These are phyloP conservation scores for Elaphurus davidianus DNA, from an alignment of 2,113 vertebrate genomes.

Conservation along the genomic window DNA sequence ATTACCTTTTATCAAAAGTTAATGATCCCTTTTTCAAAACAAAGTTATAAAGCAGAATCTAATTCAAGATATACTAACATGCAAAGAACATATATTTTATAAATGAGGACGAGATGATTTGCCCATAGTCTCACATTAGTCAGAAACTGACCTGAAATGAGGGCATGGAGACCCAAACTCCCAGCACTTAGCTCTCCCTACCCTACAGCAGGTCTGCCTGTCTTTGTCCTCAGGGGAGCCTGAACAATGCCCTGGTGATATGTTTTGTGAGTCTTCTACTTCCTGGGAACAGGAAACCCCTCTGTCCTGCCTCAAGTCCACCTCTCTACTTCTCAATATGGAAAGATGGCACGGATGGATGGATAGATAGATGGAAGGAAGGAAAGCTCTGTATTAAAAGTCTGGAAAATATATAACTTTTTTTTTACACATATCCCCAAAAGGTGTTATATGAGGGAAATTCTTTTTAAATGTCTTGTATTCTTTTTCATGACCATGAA, in stretches of 20 bases:
- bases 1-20: not conserved
- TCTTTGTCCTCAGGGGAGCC: not conserved
- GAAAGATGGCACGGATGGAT: not conserved
- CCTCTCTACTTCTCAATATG: not conserved
- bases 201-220: not conserved
- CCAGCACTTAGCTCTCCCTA: not conserved
- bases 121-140: not conserved
- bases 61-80: not conserved
- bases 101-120: not conserved
- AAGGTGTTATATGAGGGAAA: not conserved
- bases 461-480: not conserved
- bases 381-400: not conserved
- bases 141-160: not conserved
- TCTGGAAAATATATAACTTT: not conserved
- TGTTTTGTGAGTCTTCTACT: not conserved
- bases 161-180: not conserved
- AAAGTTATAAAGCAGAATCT: not conserved
- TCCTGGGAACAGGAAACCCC: not conserved
- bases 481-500: not conserved
- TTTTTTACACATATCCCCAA: not conserved
- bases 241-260: too few species aligned
- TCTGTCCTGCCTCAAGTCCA: not conserved
- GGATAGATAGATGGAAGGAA: not conserved
- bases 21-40: slow-evolving; percentile 12
- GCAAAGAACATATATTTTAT: not conserved